Percentiles rank a stretch among this genome's conserved stretches.
phyloP scores from a whole-genome alignment of 92 coral and sea anemone species.

The Parazoanthus atlanticus region DNA sequence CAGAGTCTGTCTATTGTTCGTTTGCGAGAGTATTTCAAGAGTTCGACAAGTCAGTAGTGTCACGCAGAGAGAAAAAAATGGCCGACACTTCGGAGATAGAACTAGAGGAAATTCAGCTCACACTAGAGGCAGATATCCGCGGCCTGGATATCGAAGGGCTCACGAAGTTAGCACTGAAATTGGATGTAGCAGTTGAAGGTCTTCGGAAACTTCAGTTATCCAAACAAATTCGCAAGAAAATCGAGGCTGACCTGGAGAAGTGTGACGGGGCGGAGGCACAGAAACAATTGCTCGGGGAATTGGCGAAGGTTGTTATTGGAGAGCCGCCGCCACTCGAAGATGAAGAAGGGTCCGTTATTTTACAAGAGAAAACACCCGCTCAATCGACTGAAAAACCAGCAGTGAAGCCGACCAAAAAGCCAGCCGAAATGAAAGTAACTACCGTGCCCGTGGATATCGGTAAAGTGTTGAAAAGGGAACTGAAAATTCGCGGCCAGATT shows the following conservation, averaged over 20 bases:
- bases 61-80: constrained; percentile 1
- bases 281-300: constrained; percentile 19
- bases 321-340: neutral
- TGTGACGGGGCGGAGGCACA: neutral
- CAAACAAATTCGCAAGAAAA: constrained; percentile 34
- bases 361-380: neutral
- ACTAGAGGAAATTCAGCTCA: constrained; percentile 44
- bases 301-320: constrained; percentile 17
- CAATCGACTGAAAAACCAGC: constrained; percentile 8
- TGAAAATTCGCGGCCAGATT: constrained; percentile 25
- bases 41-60: no score
- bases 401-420: neutral
- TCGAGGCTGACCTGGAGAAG: constrained; percentile 34
- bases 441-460: constrained; percentile 48
- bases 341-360: neutral
- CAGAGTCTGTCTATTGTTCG: no score
- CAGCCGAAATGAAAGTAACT: constrained; percentile 11
- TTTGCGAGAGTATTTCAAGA: no score
- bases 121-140: constrained; percentile 38
- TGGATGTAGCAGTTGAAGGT: constrained; percentile 27
- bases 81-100: constrained; percentile 44
- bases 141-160: constrained; percentile 31
- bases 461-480: constrained; percentile 34
- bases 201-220: constrained; percentile 24
- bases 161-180: constrained; percentile 3